Evolutionary conservation across 2,888 invertebrate species (phyloP).

Genomic region (Cheilosia vulpina): DNA sequence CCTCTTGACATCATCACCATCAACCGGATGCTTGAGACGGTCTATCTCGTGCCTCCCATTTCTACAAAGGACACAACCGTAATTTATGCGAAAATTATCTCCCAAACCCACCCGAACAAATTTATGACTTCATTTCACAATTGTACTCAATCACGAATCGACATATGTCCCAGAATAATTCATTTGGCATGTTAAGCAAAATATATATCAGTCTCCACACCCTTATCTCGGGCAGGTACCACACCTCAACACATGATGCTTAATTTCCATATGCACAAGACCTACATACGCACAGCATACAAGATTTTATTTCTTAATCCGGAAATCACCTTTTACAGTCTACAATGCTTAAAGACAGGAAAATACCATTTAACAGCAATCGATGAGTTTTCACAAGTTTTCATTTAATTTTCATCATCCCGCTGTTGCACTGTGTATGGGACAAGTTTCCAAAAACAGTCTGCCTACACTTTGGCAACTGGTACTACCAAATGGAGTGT

Average conservation of each 20-base stretch:
- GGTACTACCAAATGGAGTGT: slow-evolving; percentile 26
- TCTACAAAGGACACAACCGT: neutral
- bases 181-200: slow-evolving; percentile 13
- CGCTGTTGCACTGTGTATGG: neutral
- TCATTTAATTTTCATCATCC: slow-evolving; percentile 58
- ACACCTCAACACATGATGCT: slow-evolving; percentile 47
- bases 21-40: neutral
- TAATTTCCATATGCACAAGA: slow-evolving; percentile 18
- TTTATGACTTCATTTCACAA: slow-evolving; percentile 31
- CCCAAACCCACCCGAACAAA: neutral
- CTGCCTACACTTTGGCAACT: slow-evolving; percentile 26
- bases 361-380: slow-evolving; percentile 19
- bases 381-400: slow-evolving; percentile 59
- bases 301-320: slow-evolving; percentile 30
- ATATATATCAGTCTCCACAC: slow-evolving; percentile 44
- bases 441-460: slow-evolving; percentile 51
- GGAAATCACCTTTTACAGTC: slow-evolving; percentile 45
- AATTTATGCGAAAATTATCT: slow-evolving; percentile 24
- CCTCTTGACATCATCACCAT: neutral
- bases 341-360: slow-evolving; percentile 26
- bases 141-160: slow-evolving; percentile 39
- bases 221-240: slow-evolving; percentile 29
- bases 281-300: slow-evolving; percentile 35
- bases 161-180: slow-evolving; percentile 41
- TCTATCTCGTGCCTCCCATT: neutral